Conservation (phyloP, 2,113 vertebrate species). For the Nothobranchius furzeri region DNA sequence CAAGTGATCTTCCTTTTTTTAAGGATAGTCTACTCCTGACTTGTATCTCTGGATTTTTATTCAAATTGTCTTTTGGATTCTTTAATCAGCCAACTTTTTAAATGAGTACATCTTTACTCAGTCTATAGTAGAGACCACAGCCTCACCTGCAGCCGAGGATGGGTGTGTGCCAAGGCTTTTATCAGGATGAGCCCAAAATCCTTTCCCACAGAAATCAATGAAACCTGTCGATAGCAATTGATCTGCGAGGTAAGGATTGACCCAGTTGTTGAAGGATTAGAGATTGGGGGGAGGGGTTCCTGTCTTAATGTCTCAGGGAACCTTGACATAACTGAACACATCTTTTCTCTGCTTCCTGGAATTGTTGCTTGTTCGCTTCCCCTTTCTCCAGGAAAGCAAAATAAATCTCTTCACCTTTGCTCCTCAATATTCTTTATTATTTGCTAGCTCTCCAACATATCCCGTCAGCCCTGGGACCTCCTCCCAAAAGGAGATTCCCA, state of each 20-base stretch:
- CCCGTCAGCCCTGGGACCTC: too few species aligned
- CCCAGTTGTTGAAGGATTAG: slow-evolving; percentile 60
- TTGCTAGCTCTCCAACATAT: too few species aligned
- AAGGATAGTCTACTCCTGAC: slow-evolving; percentile 13
- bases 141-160: neutral
- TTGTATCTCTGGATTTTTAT: slow-evolving; percentile 14
- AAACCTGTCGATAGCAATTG: slow-evolving; percentile 71
- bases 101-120: slow-evolving; percentile 15
- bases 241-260: slow-evolving; percentile 60
- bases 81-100: slow-evolving; percentile 14
- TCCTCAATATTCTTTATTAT: too few species aligned
- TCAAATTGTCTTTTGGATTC: slow-evolving; percentile 1
- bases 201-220: slow-evolving; percentile 81
- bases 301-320: slow-evolving; percentile 52
- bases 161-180: slow-evolving; percentile 38
- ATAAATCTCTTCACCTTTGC: too few species aligned
- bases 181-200: slow-evolving; percentile 51
- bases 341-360: slow-evolving; percentile 39
- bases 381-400: slow-evolving; percentile 47
- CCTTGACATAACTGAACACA: slow-evolving; percentile 54
- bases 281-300: slow-evolving; percentile 10
- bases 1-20: slow-evolving; percentile 11
- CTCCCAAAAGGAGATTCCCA: too few species aligned
- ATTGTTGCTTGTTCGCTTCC: slow-evolving; percentile 47
- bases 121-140: neutral